phyloP scores from a whole-genome alignment of 2,797 vertebrate genomes.

The Bovichtus variegatus region DNA sequence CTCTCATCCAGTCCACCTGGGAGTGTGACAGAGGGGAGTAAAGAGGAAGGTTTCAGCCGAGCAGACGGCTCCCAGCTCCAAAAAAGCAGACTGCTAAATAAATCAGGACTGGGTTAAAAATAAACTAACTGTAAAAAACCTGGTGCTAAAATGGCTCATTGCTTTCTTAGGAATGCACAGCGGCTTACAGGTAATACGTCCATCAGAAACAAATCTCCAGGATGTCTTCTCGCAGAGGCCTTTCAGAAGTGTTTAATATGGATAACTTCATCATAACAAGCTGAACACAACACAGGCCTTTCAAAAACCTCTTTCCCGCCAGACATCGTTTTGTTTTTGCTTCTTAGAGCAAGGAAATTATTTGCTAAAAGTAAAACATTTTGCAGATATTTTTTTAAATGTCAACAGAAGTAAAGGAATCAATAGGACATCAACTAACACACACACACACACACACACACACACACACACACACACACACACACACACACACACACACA shows the following conservation, averaged over 20 bases:
- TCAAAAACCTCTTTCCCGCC: constrained; percentile 18
- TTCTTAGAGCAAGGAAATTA: constrained; percentile 43
- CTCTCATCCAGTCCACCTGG: constrained; percentile 37
- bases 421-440: neutral
- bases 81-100: constrained; percentile 71
- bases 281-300: constrained; percentile 25
- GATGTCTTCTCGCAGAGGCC: constrained; percentile 54
- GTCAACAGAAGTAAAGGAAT: constrained; percentile 21
- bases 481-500: no score
- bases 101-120: constrained; percentile 78
- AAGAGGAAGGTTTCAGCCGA: constrained; percentile 52
- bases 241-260: constrained; percentile 38
- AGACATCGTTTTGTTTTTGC: constrained; percentile 28
- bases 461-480: no score
- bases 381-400: neutral
- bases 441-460: no score
- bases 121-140: constrained; percentile 62
- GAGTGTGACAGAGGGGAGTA: constrained; percentile 18
- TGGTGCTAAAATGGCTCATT: constrained; percentile 30
- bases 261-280: constrained; percentile 23
- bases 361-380: constrained; percentile 44
- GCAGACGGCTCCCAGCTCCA: constrained; percentile 51
- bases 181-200: constrained; percentile 15
- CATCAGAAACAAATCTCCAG: constrained; percentile 54
- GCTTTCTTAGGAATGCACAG: constrained; percentile 35